Conservation (phyloP, 2,113 vertebrate species). For the Corythornis cristatus region DNA sequence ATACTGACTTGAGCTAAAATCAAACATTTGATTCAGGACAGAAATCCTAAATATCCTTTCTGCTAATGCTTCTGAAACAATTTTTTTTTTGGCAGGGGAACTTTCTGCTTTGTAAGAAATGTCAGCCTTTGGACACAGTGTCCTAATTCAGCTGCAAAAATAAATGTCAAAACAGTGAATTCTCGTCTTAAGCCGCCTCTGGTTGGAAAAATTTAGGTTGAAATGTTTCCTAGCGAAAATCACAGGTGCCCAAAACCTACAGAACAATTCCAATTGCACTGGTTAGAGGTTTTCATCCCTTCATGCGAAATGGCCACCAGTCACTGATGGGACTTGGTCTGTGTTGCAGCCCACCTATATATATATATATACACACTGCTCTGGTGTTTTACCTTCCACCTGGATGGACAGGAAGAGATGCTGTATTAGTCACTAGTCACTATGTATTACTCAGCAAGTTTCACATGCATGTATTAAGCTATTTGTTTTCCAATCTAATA, state of each 20-base stretch:
- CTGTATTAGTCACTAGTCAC: neutral
- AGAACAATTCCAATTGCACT: neutral
- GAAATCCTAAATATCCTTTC: neutral
- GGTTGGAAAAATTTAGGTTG: neutral
- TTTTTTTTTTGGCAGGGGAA: conserved; percentile 33
- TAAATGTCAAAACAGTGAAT: conserved; percentile 42
- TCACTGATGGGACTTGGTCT: neutral
- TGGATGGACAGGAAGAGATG: neutral
- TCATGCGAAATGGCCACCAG: neutral
- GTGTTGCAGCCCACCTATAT: neutral
- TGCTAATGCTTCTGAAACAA: neutral
- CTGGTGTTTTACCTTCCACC: neutral
- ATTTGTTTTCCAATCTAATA: neutral
- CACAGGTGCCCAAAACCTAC: neutral
- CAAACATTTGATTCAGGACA: conserved; percentile 8
- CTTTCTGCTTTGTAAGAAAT: conserved; percentile 37
- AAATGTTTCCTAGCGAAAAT: conserved; percentile 12
- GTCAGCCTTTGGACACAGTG: conserved; percentile 27
- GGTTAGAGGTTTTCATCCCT: neutral
- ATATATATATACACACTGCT: neutral
- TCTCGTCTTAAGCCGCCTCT: conserved; percentile 2
- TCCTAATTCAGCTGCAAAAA: conserved; percentile 39
- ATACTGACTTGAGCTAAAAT: neutral
- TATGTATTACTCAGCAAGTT: neutral
- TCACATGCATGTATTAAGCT: neutral